Evolutionary conservation across 2,888 invertebrate species (phyloP).

Genomic region (Papilio gigon): DNA sequence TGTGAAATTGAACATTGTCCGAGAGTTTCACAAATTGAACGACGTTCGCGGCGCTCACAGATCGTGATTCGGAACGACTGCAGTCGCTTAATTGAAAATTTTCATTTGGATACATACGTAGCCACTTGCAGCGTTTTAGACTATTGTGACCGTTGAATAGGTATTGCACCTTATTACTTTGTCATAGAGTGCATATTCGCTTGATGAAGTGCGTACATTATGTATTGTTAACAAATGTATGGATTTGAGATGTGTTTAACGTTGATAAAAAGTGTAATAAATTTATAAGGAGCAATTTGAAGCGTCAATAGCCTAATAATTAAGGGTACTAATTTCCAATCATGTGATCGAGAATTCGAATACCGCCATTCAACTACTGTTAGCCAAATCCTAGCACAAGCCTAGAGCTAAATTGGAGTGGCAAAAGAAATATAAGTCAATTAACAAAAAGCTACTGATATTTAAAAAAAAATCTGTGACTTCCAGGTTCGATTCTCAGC

Average conservation of each 20-base stretch:
- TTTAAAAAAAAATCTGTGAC: neutral
- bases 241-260: neutral
- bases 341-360: too few species aligned
- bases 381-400: too few species aligned
- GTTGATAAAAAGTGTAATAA: neutral
- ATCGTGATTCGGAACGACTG: constrained; percentile 18
- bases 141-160: neutral
- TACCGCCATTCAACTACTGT: too few species aligned
- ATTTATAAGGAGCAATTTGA: neutral
- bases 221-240: neutral
- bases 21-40: constrained; percentile 22
- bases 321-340: too few species aligned
- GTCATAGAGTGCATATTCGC: neutral
- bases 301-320: too few species aligned
- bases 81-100: constrained; percentile 34
- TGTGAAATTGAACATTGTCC: constrained; percentile 11
- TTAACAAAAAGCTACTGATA: too few species aligned
- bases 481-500: neutral
- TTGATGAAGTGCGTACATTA: neutral
- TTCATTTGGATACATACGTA: constrained; percentile 27
- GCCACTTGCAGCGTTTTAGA: constrained; percentile 14
- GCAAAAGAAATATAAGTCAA: too few species aligned
- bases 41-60: constrained; percentile 14
- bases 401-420: too few species aligned
- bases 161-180: neutral